Evolutionary conservation across 2,113 vertebrate genomes (phyloP), one percentile per base, ranked within the genome.

Genomic region (Martes martes): DNA sequence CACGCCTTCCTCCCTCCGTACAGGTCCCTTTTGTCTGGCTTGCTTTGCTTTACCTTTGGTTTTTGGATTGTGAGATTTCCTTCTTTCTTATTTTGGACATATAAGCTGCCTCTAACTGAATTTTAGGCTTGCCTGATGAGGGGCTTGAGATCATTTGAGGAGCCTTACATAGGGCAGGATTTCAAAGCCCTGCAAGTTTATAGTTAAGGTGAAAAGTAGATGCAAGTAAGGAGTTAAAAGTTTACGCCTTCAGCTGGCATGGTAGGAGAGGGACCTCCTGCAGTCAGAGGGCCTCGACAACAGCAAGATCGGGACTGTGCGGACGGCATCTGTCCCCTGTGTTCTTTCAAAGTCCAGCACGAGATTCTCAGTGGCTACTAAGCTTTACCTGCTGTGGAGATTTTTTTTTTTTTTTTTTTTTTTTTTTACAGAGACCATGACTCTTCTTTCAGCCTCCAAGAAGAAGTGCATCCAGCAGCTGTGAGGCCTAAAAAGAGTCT

Each of bases 201-300:
- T 92, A 69, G 83, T 94, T 67, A 79, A 78, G 31, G 39, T 92
- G 80, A 95, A 83, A n/a, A 89, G 15, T 81, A 67, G 31, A 92
- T 67, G 47, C 52, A 86, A 57, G 24, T 23, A 3, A 59, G 74
- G 74, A 80, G 47, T 82, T 89, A 61, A 31, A 95, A 33, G 50
- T 63, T 57, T 16, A 65, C 24, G 1, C 19, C 13, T 76, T 55
- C 13, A 13, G 74, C 79, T 80, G 42, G 36, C 16, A 0, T 50
- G 33, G 19, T 2, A 59, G 55, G 59, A 79, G 42, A 79, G 33
- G 14, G 61, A 2, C 50, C 55, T 86, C 69, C 80, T 73, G 57
- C 71, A 36, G n/a, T 81, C 19, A 33, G 23, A 39, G 42, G 82
- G 26, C 15, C 42, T 63, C 39, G 7, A 0, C 11, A 59, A 36